Conservation (phyloP, 2,888 invertebrate species). For the Xestia sexstrigata region DNA sequence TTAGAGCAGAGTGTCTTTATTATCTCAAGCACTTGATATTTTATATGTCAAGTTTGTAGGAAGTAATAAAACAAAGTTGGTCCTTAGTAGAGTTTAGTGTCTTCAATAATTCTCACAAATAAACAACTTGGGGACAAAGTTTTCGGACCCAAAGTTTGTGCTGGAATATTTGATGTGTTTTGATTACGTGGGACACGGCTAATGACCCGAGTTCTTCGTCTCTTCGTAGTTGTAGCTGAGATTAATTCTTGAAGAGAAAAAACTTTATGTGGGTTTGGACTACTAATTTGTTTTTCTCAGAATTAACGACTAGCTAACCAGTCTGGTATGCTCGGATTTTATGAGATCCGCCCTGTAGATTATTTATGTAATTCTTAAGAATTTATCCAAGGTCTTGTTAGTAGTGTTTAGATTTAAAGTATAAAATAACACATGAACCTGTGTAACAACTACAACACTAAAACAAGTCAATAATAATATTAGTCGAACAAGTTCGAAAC, state of each 20-base stretch:
- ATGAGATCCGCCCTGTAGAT: neutral
- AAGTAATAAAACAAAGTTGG: conserved; percentile 52
- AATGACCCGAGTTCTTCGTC: conserved; percentile 40
- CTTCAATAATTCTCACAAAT: conserved; percentile 55
- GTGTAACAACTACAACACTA: neutral
- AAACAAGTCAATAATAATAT: conserved; percentile 12
- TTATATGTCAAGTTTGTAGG: conserved; percentile 39
- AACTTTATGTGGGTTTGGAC: conserved; percentile 20
- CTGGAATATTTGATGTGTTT: conserved; percentile 57
- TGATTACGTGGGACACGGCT: conserved; percentile 30
- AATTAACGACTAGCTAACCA: conserved; percentile 1
- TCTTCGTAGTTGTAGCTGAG: conserved; percentile 28
- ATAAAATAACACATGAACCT: neutral
- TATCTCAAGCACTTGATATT: conserved; percentile 38
- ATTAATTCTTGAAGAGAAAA: conserved; percentile 45
- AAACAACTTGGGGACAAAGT: conserved; percentile 53
- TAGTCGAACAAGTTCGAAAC: conserved; percentile 19
- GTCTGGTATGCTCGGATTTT: conserved; percentile 4
- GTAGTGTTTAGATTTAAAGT: neutral
- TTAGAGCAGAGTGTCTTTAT: conserved; percentile 30
- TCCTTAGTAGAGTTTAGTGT: conserved; percentile 38
- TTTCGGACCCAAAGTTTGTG: conserved; percentile 42
- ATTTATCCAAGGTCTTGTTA: neutral
- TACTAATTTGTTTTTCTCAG: conserved; percentile 37
- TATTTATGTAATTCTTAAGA: neutral